Evolutionary conservation across 2,113 vertebrate species (phyloP).

Genomic region (Corythaixoides concolor): DNA sequence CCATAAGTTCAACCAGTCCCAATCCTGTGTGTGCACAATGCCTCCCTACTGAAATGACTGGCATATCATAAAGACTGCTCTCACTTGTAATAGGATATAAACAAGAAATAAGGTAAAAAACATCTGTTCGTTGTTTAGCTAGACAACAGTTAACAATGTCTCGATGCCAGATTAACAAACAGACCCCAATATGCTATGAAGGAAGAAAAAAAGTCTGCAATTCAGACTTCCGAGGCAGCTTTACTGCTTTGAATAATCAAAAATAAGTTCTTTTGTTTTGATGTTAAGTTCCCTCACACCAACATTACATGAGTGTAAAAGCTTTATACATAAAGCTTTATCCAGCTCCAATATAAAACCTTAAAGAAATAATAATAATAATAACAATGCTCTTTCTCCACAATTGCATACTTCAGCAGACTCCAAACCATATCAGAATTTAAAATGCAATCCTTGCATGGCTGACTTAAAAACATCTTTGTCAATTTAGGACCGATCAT

Average conservation of each 20-base stretch:
- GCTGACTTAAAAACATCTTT: background rate
- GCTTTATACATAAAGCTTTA: background rate
- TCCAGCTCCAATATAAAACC: background rate
- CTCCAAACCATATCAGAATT: background rate
- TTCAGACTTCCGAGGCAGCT: constrained; percentile 16
- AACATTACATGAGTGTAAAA: background rate
- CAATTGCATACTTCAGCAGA: background rate
- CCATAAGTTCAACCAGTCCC: background rate
- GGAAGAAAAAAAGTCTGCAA: background rate
- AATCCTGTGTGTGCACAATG: background rate
- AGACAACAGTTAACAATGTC: constrained; percentile 45
- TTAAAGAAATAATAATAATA: background rate
- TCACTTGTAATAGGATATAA: constrained; percentile 17
- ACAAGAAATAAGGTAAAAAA: constrained; percentile 39
- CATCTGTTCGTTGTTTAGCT: constrained; percentile 22
- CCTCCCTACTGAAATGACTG: background rate
- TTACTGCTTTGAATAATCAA: constrained; percentile 24
- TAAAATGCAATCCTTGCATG: background rate
- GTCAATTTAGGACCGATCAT: background rate
- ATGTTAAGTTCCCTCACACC: background rate
- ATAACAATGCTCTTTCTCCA: background rate
- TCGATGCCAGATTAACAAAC: constrained; percentile 26
- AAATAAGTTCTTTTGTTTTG: background rate
- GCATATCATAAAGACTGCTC: background rate
- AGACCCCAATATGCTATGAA: background rate